A percentile compares a stretch with the other conserved stretches of the same genome.
Conservation (phyloP, 2,888 invertebrate genomes). For the Cosmia pyralina region DNA sequence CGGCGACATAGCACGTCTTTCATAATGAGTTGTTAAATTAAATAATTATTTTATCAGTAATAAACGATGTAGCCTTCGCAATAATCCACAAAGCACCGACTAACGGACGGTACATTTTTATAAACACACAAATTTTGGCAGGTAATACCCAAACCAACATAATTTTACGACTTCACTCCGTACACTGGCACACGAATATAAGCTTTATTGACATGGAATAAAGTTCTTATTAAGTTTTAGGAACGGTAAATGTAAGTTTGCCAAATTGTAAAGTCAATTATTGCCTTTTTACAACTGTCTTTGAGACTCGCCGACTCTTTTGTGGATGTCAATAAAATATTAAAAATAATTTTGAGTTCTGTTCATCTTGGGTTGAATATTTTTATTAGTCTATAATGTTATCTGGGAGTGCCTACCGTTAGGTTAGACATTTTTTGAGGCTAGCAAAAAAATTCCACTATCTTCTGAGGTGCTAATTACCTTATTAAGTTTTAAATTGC, state of each 20-base stretch:
- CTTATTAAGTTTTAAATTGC: constrained; percentile 9
- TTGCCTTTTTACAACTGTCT: constrained; percentile 78
- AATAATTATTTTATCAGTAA: constrained; percentile 57
- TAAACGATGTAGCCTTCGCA: constrained; percentile 47
- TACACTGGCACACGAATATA: constrained; percentile 32
- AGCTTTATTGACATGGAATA: constrained; percentile 17
- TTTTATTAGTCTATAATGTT: constrained; percentile 75
- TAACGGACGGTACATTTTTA: constrained; percentile 61
- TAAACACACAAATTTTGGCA: constrained; percentile 66
- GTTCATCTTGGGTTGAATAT: constrained; percentile 63
- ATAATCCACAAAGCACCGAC: constrained; percentile 59
- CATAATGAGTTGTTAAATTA: constrained; percentile 38
- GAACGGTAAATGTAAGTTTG: constrained; percentile 47
- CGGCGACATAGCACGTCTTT: constrained; percentile 5
- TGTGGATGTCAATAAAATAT: constrained; percentile 74
- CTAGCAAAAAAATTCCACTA: constrained; percentile 33
- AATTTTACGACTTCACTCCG: constrained; percentile 9
- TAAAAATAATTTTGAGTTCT: constrained; percentile 70
- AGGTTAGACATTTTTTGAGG: constrained; percentile 52
- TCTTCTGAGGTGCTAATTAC: constrained; percentile 41
- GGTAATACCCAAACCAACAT: constrained; percentile 63
- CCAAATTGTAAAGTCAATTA: constrained; percentile 73
- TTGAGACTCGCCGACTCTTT: constrained; percentile 77
- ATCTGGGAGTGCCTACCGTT: constrained; percentile 71
- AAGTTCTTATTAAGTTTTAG: constrained; percentile 13